Evolutionary conservation across 2,888 invertebrate species (phyloP), one percentile per base, ranked within the genome.

Genomic region (Chrysopilus asiliformis): DNA sequence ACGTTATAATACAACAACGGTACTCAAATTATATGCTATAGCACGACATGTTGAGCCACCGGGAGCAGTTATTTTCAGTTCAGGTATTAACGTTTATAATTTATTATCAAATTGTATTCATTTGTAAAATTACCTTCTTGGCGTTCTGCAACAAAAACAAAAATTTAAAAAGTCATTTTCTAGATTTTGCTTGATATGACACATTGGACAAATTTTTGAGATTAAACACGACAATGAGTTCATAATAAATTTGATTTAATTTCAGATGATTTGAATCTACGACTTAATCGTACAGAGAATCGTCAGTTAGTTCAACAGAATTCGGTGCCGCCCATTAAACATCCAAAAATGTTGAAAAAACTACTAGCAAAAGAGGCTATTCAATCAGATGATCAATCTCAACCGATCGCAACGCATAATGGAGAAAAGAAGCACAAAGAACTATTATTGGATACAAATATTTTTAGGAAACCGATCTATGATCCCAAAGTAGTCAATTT

Each of bases 11-110:
- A 71, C 76, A 2, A 71, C 74, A 2, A 68, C 76, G 32, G 70
- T 72, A 33, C 69, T 76, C 20, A 75, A 74, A 52, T 57, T 84
- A 13, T 74, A 74, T 49, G 81, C 78, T 4, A 60, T 64, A 36
- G 58, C 62, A 1, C 68, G 76, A 39, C 75, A 74, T 45, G 69
- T 76, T 32, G 69, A 73, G 42, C 72, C 77, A 8, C 81, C 81
- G n/a, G 84, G 83, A 17, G 61, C 71, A 32, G 64, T 73, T n/a
- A 56, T 85, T 4, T 84, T 84, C 49, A 73, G 71, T 49, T 82
- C 83, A 45, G 70, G 76, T 75, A 58, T n/a, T n/a, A n/a, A n/a
- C n/a, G n/a, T n/a, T n/a, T n/a, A n/a, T n/a, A n/a, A n/a, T n/a
- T n/a, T n/a, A n/a, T n/a, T n/a, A n/a, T n/a, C 48, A 43, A n/a